phyloP scores from a whole-genome alignment of 2,113 vertebrate species.

The Oophaga pumilio region DNA sequence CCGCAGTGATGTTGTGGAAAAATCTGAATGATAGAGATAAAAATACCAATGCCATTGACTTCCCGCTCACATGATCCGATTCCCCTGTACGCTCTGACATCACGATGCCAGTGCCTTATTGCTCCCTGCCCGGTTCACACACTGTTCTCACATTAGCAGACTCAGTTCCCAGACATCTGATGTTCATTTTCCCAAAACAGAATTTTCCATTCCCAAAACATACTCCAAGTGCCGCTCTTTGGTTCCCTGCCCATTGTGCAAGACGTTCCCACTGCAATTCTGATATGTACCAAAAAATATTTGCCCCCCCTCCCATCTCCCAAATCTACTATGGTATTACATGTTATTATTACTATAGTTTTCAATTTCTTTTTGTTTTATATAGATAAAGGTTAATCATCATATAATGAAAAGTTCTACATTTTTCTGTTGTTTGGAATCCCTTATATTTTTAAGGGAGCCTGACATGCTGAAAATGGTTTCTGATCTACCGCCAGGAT shows the following conservation, averaged over 20 bases:
- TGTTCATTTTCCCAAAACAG: slow-evolving; percentile 49
- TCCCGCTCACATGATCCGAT: slow-evolving; percentile 13
- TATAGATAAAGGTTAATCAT: background rate
- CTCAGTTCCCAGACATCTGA: slow-evolving; percentile 49
- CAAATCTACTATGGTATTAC: no score
- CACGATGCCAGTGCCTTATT: slow-evolving; percentile 21
- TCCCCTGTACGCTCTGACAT: background rate
- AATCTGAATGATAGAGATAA: background rate
- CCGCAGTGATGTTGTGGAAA: background rate
- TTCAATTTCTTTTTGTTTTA: background rate
- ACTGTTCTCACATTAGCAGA: background rate
- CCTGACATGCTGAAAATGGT: no score
- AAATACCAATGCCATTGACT: slow-evolving; percentile 1
- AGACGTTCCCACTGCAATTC: background rate
- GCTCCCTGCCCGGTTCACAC: slow-evolving; percentile 45
- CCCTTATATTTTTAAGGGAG: no score
- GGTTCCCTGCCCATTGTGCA: background rate
- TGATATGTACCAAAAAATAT: background rate
- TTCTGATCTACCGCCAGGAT: no score
- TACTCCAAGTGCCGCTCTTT: background rate
- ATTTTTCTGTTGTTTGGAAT: no score
- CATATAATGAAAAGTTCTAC: no score
- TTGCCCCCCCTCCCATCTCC: background rate
- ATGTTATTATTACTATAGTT: no score
- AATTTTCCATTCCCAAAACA: slow-evolving; percentile 58